phyloP scores from a whole-genome alignment of 2,888 invertebrate species.

The Nezara viridula region DNA sequence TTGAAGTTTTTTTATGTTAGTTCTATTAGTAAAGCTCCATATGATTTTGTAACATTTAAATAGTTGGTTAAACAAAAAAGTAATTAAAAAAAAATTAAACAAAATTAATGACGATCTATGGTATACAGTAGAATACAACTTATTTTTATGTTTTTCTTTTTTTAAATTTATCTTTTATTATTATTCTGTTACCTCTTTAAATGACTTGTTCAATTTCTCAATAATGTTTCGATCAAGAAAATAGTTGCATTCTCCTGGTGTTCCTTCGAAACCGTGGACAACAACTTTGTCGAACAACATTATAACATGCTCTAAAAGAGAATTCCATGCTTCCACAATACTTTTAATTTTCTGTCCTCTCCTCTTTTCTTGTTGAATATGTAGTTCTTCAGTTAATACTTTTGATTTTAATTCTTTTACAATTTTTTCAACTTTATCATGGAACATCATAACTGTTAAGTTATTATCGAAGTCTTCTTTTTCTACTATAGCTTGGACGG shows the following conservation, averaged over 20 bases:
- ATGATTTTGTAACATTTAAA: too few species aligned
- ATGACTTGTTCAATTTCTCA: background rate
- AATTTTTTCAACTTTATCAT: background rate
- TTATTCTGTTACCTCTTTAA: background rate
- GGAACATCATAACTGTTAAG: background rate
- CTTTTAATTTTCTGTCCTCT: slow-evolving; percentile 3
- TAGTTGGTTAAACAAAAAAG: too few species aligned
- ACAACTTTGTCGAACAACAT: background rate
- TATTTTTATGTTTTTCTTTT: too few species aligned
- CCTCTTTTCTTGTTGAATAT: background rate
- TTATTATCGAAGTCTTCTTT: background rate
- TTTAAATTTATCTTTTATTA: background rate
- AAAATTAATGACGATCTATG: too few species aligned
- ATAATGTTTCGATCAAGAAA: background rate
- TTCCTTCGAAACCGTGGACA: background rate
- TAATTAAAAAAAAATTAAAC: too few species aligned
- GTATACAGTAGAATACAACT: too few species aligned
- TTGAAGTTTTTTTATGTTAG: too few species aligned
- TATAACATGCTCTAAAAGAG: slow-evolving; percentile 1
- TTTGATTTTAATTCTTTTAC: background rate
- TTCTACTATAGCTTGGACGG: background rate
- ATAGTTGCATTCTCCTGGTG: slow-evolving; percentile 2
- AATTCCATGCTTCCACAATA: background rate
- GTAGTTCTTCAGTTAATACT: slow-evolving; percentile 32
- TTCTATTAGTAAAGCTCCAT: too few species aligned